Percentiles rank a stretch among this genome's conserved stretches.
Conservation (phyloP, 2,888 invertebrate species). For the Habrosyne pyritoides region DNA sequence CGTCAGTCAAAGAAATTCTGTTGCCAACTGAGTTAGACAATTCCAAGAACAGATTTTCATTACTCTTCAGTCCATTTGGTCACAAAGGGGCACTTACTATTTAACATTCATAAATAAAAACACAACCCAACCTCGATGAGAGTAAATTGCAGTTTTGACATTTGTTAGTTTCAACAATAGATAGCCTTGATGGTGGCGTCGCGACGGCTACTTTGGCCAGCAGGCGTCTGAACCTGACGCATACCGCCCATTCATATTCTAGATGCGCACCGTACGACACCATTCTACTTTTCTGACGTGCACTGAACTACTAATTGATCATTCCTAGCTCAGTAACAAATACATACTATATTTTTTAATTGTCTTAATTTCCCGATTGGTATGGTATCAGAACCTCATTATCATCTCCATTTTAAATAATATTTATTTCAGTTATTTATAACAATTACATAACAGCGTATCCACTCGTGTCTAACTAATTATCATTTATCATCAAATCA, state of each 20-base stretch:
- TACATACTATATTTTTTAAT: constrained; percentile 42
- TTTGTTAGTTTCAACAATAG: constrained; percentile 36
- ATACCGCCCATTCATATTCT: constrained; percentile 52
- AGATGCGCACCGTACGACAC: constrained; percentile 50
- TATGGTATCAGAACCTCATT: not conserved
- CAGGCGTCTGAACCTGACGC: constrained; percentile 43
- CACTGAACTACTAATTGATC: constrained; percentile 61
- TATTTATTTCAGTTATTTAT: not conserved
- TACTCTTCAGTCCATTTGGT: constrained; percentile 1
- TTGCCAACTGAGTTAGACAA: constrained; percentile 24
- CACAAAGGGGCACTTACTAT: not conserved
- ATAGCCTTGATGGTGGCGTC: constrained; percentile 53
- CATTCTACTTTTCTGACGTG: constrained; percentile 64
- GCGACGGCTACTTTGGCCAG: constrained; percentile 51
- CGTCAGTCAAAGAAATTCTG: constrained; percentile 18
- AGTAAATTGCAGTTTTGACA: constrained; percentile 7
- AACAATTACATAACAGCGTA: not conserved
- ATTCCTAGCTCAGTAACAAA: constrained; percentile 55
- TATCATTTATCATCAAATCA: not conserved
- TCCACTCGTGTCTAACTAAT: not conserved
- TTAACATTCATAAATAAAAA: not conserved
- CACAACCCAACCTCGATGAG: not conserved
- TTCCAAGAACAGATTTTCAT: constrained; percentile 4
- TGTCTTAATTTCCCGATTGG: constrained; percentile 54
- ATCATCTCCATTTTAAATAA: not conserved